phyloP scores from a whole-genome alignment of 2,888 invertebrate genomes.

The Drosophila ezoana region DNA sequence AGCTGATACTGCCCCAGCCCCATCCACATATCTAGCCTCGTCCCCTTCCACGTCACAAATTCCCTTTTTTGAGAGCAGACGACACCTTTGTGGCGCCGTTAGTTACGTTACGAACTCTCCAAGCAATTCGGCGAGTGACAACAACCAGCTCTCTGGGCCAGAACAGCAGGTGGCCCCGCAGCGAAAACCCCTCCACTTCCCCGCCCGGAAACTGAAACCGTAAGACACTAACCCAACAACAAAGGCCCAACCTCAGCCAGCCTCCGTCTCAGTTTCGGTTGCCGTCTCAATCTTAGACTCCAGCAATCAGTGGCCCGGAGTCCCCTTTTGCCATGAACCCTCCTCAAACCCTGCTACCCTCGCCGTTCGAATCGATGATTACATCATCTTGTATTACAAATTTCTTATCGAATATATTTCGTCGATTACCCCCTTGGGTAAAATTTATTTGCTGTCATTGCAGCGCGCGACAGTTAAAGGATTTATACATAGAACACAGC shows the following conservation, averaged over 20 bases:
- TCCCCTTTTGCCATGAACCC: slow-evolving; percentile 1
- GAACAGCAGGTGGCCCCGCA: slow-evolving; percentile 63
- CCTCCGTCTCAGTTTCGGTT: background rate
- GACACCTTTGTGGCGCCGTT: slow-evolving; percentile 79
- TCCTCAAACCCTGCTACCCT: background rate
- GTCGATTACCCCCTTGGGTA: slow-evolving; percentile 85
- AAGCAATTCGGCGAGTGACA: slow-evolving; percentile 79
- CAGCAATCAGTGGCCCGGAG: slow-evolving; percentile 24
- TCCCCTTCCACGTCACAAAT: background rate
- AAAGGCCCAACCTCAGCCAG: slow-evolving; percentile 12
- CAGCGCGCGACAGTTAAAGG: slow-evolving; percentile 81
- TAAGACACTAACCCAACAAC: slow-evolving; percentile 11
- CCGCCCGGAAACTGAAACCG: slow-evolving; percentile 2
- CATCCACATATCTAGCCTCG: background rate
- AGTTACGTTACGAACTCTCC: slow-evolving; percentile 73
- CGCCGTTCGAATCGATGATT: slow-evolving; percentile 62
- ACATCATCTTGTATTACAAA: slow-evolving; percentile 78
- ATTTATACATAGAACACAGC: slow-evolving; percentile 65
- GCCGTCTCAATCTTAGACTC: slow-evolving; percentile 22
- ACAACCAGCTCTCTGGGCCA: slow-evolving; percentile 53
- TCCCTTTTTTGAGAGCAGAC: slow-evolving; percentile 45
- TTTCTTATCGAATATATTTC: slow-evolving; percentile 83
- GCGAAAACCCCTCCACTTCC: background rate
- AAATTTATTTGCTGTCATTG: slow-evolving; percentile 84
- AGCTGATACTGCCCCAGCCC: slow-evolving; percentile 6